These are phyloP conservation scores for Himalopsyche japonica DNA, from an alignment of 2,888 invertebrate species.

Conservation along the genomic window DNA sequence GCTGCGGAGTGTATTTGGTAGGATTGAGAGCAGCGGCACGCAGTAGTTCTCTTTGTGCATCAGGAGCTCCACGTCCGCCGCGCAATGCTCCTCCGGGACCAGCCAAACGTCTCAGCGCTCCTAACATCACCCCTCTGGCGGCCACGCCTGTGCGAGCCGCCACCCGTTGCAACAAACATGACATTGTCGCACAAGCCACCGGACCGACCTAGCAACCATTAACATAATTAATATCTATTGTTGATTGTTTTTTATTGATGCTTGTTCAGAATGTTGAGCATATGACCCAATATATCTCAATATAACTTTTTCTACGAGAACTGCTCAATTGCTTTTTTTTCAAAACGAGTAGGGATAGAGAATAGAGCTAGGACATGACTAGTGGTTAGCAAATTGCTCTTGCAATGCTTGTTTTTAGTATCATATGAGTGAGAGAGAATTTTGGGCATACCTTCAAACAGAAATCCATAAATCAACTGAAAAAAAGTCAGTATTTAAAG, in stretches of 20 bases:
- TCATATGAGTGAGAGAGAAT: too few relatives aligned
- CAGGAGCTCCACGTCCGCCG: slow-evolving; percentile 69
- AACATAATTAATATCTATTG: not conserved
- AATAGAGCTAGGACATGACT: too few relatives aligned
- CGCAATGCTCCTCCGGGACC: slow-evolving; percentile 68
- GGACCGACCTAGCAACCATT: slow-evolving; percentile 69
- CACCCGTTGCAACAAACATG: slow-evolving; percentile 70
- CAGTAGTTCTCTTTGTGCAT: slow-evolving; percentile 60
- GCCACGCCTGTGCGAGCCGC: slow-evolving; percentile 57
- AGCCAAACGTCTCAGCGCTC: slow-evolving; percentile 72
- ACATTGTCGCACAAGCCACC: slow-evolving; percentile 72
- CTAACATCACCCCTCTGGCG: slow-evolving; percentile 60
- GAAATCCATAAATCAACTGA: too few relatives aligned
- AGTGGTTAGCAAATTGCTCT: too few relatives aligned
- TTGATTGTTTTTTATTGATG: not conserved
- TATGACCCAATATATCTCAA: too few relatives aligned
- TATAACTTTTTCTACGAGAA: too few relatives aligned
- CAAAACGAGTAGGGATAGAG: too few relatives aligned
- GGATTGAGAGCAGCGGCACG: slow-evolving; percentile 17
- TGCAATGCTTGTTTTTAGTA: too few relatives aligned
- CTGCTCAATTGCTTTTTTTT: too few relatives aligned
- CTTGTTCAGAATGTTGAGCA: too few relatives aligned
- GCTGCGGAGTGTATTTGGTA: slow-evolving; percentile 65
- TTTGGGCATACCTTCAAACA: too few relatives aligned
- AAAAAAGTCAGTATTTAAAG: too few relatives aligned